Percentiles rank a stretch among this genome's conserved stretches.
Evolutionary conservation across 2,888 invertebrate species (phyloP).

Genomic region (Heliconius ethilla): DNA sequence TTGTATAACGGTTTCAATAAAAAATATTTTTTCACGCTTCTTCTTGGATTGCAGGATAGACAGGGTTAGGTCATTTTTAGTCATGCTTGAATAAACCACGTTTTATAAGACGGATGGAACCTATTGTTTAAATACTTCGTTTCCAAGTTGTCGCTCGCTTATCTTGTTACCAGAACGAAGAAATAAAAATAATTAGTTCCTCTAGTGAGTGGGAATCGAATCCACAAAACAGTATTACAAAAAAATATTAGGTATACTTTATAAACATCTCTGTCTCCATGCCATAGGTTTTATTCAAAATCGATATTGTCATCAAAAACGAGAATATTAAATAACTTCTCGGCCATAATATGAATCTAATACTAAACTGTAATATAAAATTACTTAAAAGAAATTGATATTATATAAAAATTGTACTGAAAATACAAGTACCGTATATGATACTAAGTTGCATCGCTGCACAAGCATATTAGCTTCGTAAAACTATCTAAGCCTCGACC

Average conservation of each 20-base stretch:
- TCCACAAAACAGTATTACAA: no score
- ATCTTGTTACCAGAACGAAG: no score
- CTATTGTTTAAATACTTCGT: no score
- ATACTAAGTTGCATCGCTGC: slow-evolving; percentile 26
- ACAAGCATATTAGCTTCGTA: slow-evolving; percentile 29
- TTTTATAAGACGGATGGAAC: no score
- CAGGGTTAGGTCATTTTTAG: no score
- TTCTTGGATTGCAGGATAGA: neutral
- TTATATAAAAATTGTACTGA: neutral
- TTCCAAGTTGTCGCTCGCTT: no score
- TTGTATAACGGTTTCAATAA: neutral
- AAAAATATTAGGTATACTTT: no score
- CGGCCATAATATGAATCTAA: neutral
- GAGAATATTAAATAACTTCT: neutral
- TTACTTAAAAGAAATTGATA: slow-evolving; percentile 7
- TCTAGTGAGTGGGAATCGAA: no score
- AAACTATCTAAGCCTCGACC: slow-evolving; percentile 26
- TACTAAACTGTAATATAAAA: neutral
- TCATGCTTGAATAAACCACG: no score
- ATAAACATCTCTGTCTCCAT: no score
- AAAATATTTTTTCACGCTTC: neutral
- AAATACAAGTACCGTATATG: slow-evolving; percentile 1
- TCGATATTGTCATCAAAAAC: neutral
- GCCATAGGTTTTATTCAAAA: no score
- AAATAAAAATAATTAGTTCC: no score